These are phyloP conservation scores for Mirounga angustirostris DNA, from an alignment of 2,113 vertebrate genomes.

Conservation along the genomic window DNA sequence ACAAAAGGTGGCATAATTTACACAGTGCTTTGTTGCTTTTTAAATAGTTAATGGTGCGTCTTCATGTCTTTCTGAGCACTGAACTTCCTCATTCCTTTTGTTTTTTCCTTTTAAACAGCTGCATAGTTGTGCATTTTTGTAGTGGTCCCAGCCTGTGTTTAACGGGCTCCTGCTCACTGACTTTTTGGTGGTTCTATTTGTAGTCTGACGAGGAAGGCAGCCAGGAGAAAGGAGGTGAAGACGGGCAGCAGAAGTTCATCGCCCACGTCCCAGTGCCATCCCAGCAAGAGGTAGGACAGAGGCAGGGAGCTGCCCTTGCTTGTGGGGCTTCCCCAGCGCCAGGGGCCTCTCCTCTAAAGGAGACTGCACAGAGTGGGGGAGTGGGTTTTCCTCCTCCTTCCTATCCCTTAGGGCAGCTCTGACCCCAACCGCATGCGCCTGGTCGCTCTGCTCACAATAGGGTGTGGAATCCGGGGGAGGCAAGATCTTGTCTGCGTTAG, in stretches of 20 bases:
- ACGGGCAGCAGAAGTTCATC: slow-evolving; percentile 93
- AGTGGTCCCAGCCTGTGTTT: background rate
- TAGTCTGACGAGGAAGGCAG: slow-evolving; percentile 92
- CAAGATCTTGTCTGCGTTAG: background rate
- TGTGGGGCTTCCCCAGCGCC: background rate
- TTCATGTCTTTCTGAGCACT: background rate
- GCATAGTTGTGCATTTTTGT: background rate
- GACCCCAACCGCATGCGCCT: too few relatives aligned
- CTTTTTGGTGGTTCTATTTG: slow-evolving; percentile 10
- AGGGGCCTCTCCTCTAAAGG: background rate
- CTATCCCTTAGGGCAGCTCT: background rate
- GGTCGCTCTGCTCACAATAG: too few relatives aligned
- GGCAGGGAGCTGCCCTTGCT: too few relatives aligned
- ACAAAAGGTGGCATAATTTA: background rate
- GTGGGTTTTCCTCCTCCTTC: too few relatives aligned
- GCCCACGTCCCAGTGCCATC: slow-evolving; percentile 97
- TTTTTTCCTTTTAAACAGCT: background rate
- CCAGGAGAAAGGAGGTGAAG: slow-evolving; percentile 91
- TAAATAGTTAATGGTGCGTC: background rate
- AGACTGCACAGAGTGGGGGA: background rate
- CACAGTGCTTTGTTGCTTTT: background rate
- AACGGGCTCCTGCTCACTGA: background rate
- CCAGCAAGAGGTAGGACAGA: slow-evolving; percentile 94
- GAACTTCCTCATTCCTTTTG: background rate
- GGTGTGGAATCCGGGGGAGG: background rate